Evolutionary conservation across 2,888 invertebrate species (phyloP).

Genomic region (Athrips mouffetella): DNA sequence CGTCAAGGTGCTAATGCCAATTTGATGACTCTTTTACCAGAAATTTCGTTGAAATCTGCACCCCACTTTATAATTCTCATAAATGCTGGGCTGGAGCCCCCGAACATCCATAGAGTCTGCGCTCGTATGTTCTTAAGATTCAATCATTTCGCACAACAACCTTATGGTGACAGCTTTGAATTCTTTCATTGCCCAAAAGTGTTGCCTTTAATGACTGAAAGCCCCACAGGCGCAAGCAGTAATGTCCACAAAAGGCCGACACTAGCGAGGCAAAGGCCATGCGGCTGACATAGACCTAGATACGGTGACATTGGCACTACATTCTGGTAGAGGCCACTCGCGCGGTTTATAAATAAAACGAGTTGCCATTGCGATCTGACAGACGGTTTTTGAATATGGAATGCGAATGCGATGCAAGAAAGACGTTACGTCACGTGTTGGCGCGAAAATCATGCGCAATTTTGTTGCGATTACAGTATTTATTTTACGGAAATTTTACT

Average conservation of each 20-base stretch:
- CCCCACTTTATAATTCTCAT: background rate
- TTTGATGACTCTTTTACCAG: too few relatives aligned
- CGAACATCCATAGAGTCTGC: too few relatives aligned
- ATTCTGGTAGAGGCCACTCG: constrained; percentile 72
- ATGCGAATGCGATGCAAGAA: background rate
- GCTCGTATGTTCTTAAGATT: too few relatives aligned
- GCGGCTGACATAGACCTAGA: constrained; percentile 73
- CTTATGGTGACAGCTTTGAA: too few relatives aligned
- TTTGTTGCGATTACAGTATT: background rate
- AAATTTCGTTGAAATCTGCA: too few relatives aligned
- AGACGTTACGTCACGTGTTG: constrained; percentile 1
- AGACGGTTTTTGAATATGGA: constrained; percentile 32
- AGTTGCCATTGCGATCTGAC: constrained; percentile 46
- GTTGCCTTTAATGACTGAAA: background rate
- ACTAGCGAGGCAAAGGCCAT: constrained; percentile 48
- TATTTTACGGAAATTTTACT: background rate
- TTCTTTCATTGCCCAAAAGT: too few relatives aligned
- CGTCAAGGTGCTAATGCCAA: too few relatives aligned
- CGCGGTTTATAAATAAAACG: constrained; percentile 68
- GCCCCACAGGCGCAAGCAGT: background rate
- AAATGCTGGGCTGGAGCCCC: background rate
- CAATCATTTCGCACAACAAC: too few relatives aligned
- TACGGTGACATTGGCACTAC: constrained; percentile 76
- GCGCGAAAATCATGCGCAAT: background rate
- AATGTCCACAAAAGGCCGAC: constrained; percentile 37